phyloP scores from a whole-genome alignment of 2,113 vertebrate genomes.

The Neofelis nebulosa region DNA sequence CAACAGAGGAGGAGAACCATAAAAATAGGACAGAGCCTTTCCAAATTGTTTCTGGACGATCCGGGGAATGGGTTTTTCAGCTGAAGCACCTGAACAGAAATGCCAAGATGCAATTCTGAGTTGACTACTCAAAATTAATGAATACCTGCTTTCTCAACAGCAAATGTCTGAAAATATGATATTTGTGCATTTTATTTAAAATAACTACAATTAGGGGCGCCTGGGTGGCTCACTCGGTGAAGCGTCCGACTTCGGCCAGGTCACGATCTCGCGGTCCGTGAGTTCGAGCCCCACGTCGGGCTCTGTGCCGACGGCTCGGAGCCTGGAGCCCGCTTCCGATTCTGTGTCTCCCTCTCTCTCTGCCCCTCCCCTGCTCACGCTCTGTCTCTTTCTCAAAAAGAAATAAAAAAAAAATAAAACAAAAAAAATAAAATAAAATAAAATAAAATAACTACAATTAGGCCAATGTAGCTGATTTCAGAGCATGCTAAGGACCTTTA shows the following conservation, averaged over 20 bases:
- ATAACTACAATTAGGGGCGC: neutral
- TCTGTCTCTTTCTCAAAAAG: no score
- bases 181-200: constrained; percentile 30
- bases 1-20: neutral
- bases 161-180: constrained; percentile 33
- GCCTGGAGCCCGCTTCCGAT: no score
- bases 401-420: no score
- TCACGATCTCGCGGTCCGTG: no score
- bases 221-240: no score
- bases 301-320: no score
- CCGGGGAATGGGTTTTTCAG: neutral
- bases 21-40: neutral
- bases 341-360: no score
- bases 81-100: neutral
- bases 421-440: no score
- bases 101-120: constrained; percentile 3
- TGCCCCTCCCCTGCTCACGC: no score
- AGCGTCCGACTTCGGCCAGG: no score
- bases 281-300: no score
- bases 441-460: neutral
- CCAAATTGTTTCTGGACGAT: neutral
- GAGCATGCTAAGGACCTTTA: neutral
- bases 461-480: neutral
- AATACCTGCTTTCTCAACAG: constrained; percentile 15
- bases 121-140: neutral